Evolutionary conservation across 2,888 invertebrate species (phyloP), one percentile per base, ranked within the genome.

Genomic region (Hyposoter dolosus): DNA sequence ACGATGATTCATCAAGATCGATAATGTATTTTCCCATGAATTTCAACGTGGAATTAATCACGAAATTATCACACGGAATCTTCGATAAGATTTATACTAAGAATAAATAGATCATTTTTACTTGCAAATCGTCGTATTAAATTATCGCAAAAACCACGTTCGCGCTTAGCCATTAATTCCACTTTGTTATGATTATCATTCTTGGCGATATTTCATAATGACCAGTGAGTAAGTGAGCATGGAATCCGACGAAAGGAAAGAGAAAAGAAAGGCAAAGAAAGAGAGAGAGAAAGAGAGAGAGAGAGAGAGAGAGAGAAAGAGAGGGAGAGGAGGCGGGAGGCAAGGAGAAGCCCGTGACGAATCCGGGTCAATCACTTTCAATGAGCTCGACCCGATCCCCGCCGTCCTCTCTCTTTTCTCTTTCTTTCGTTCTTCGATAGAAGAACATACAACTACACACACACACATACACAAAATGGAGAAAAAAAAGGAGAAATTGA

Each of bases 311-410:
- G 63, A 74, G 17, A 74, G 17, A 81, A 53, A 82, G 60, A 82
- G 50, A 50, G 53, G 81, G 71, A 53, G 47, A 56, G 35, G 78
- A 50, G 76, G 43, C 28, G 23, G n/a, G 63, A 74, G 71, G 35
- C 71, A 28, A 74, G 76, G 75, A 83, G 85, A 85, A 85, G 85
- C 85, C 85, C 76, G 85, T 66, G 85, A 83, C 82, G 71, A 85
- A 85, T 84, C 80, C 84, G 75, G 84, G 82, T 84, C 84, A 86
- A 82, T 82, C 85, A 83, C 83, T 85, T 87, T 84, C 83, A 84
- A 86, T 85, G 87, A 83, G 83, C 77, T 85, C 80, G 80, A 84
- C 83, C 85, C 83, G 79, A 87, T 81, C 83, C 83, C 15, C 60
- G 78, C 45, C 53, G 74, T 82, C 68, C 45, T 78, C 45, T 56